phyloP scores from a whole-genome alignment of 2,797 vertebrate species.

The Bradypodion ventrale region DNA sequence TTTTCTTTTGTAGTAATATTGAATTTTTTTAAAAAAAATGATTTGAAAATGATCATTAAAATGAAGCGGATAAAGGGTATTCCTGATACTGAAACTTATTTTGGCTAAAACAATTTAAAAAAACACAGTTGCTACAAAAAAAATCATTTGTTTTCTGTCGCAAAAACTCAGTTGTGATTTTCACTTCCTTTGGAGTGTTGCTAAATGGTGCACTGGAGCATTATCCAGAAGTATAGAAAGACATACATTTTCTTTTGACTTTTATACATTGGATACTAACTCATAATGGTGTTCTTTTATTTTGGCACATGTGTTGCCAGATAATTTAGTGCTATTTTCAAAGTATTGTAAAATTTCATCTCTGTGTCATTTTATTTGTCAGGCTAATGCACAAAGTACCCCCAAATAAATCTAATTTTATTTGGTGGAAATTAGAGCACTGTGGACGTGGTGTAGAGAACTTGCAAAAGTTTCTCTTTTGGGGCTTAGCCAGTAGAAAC shows the following conservation, averaged over 20 bases:
- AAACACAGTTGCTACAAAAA: neutral
- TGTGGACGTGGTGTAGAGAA: neutral
- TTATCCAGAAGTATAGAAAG: neutral
- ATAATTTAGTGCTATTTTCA: neutral
- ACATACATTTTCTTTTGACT: neutral
- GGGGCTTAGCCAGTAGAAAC: too few relatives aligned
- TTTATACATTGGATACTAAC: neutral
- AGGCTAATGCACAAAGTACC: neutral
- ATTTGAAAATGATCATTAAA: neutral
- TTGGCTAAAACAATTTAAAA: neutral
- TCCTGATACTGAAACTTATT: neutral
- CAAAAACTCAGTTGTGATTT: neutral
- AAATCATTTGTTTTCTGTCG: neutral
- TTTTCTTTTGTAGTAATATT: slow-evolving; percentile 17
- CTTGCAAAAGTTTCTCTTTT: too few relatives aligned
- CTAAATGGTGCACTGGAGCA: neutral
- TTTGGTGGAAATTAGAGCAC: neutral
- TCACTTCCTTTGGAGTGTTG: neutral
- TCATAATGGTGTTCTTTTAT: too few relatives aligned
- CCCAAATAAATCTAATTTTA: neutral
- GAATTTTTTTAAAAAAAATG: neutral
- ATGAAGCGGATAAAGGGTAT: neutral
- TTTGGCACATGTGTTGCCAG: neutral
- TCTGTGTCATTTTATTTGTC: neutral
- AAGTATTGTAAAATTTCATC: neutral